These are phyloP conservation scores for Oncopodura yosiiana DNA, from an alignment of 1,140 invertebrate species.

Conservation along the genomic window DNA sequence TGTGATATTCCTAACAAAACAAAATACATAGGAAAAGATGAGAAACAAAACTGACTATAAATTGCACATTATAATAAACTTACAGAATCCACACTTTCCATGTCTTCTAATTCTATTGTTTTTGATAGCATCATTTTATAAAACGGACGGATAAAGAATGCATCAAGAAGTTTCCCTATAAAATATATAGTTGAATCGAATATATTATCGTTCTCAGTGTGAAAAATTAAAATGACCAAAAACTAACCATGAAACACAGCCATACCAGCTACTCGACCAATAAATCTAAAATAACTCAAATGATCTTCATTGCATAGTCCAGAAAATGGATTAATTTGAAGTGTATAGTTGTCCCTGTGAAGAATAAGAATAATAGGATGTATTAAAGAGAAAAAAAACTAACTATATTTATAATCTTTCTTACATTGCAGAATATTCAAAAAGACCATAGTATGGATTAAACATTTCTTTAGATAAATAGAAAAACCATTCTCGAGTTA, in stretches of 20 bases:
- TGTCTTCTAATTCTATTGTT: constrained; percentile 86
- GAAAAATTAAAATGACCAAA: background rate
- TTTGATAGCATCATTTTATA: constrained; percentile 99
- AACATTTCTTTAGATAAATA: constrained; percentile 98
- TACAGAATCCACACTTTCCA: constrained; percentile 56
- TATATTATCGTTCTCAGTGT: constrained; percentile 14
- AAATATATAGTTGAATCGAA: background rate
- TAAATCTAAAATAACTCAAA: constrained; percentile 96
- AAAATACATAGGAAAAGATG: too few relatives aligned
- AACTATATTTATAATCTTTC: constrained; percentile 37
- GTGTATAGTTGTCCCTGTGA: constrained; percentile 88
- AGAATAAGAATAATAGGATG: constrained; percentile 17
- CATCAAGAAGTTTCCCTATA: constrained; percentile 41
- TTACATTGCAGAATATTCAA: constrained; percentile 97
- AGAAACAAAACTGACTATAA: constrained; percentile 96
- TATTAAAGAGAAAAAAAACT: background rate
- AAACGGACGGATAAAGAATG: constrained; percentile 98
- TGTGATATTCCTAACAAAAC: constrained; percentile 98
- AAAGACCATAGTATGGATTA: constrained; percentile 97
- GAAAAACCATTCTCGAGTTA: constrained; percentile 97
- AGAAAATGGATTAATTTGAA: constrained; percentile 97
- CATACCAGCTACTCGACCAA: constrained; percentile 94
- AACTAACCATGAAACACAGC: constrained; percentile 94
- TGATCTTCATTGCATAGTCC: constrained; percentile 96
- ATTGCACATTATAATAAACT: background rate